Evolutionary conservation across 2,113 vertebrate genomes (phyloP).

Genomic region (Origma solitaria): DNA sequence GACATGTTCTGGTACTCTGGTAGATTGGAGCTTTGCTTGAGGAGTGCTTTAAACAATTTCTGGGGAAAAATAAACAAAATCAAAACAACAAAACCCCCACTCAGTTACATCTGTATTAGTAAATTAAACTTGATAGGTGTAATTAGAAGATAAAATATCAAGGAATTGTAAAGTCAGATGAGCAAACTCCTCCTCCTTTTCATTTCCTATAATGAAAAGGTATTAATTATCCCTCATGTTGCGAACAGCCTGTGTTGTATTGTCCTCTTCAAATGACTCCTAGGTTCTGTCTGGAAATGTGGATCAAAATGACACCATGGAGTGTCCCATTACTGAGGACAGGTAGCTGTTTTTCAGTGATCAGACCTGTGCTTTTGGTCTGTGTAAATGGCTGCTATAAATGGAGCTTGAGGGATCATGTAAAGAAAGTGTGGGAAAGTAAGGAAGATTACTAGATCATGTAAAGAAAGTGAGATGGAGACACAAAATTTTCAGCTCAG

Average conservation of each 20-base stretch:
- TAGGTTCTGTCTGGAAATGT: background rate
- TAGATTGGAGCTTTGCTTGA: background rate
- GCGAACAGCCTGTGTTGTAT: background rate
- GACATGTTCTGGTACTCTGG: background rate
- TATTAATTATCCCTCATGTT: background rate
- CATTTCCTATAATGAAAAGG: background rate
- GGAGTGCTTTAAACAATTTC: background rate
- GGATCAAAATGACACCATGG: background rate
- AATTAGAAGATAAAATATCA: background rate
- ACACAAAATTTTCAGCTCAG: background rate
- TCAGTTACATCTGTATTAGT: background rate
- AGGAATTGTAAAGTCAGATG: background rate
- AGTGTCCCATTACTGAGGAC: background rate
- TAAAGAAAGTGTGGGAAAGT: background rate
- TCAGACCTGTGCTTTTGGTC: background rate
- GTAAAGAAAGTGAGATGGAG: background rate
- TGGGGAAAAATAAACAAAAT: fast-evolving
- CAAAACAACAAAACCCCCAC: fast-evolving
- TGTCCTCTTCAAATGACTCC: background rate
- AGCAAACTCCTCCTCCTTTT: background rate
- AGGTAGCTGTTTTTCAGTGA: background rate
- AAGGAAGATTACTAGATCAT: background rate
- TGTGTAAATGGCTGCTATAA: background rate
- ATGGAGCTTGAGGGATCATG: background rate
- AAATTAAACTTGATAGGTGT: background rate